phyloP scores from a whole-genome alignment of 2,888 invertebrate genomes.

The Ptilodon capucinus region DNA sequence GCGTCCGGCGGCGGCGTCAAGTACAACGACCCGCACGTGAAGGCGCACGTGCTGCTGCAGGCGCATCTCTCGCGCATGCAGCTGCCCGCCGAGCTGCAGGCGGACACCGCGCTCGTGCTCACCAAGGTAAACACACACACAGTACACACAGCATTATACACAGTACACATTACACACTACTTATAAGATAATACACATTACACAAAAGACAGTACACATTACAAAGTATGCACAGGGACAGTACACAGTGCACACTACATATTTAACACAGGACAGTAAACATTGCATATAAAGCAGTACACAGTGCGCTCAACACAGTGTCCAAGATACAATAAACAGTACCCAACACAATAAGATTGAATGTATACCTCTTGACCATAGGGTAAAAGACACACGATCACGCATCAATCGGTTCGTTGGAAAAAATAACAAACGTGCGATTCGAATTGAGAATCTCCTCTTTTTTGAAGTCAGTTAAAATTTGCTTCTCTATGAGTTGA shows the following conservation, averaged over 20 bases:
- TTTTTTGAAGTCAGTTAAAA: no score
- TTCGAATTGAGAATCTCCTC: no score
- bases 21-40: conserved; percentile 98
- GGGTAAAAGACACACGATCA: no score
- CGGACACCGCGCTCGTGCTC: conserved; percentile 96
- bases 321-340: no score
- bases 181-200: neutral
- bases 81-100: conserved; percentile 97
- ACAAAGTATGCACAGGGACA: neutral
- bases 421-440: no score
- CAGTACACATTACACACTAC: neutral
- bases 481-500: no score
- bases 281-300: neutral
- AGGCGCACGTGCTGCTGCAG: conserved; percentile 96
- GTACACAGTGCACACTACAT: neutral
- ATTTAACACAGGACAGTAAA: neutral
- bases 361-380: no score
- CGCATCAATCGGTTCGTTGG: no score
- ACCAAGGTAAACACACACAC: conserved; percentile 81
- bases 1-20: conserved; percentile 84
- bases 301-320: no score
- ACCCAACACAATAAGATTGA: no score
- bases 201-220: neutral
- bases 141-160: neutral
- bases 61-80: conserved; percentile 97